Evolutionary conservation across 2,888 invertebrate species (phyloP), one percentile per base, ranked within the genome.

Genomic region (Diloba caeruleocephala): DNA sequence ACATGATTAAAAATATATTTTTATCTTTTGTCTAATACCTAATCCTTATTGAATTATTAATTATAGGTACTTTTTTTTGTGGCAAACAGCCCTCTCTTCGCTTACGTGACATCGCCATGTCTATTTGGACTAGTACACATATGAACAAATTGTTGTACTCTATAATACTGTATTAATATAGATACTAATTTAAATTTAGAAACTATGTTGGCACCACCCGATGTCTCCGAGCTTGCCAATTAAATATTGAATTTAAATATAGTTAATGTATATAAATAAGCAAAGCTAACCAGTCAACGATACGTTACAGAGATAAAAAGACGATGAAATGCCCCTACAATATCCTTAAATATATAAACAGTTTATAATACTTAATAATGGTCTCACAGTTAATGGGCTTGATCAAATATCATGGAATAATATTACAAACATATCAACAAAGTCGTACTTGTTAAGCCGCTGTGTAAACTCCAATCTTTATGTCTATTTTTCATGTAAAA

Each of bases 381-480:
- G 17, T 33, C 38, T 17, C 34, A 26, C 23, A 43, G 49, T 45
- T 23, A 41, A 41, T 44, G 29, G 32, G 50, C 36, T 39, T 23
- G 31, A 51, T 61, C 44, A 51, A 41, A 50, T 43, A 26, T 32
- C 23, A 28, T 33, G 17, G 15, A 61, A 60, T 50, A 50, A 32
- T 29, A 29, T 44, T 28, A 41, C 6, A 44, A 44, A 42, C 36
- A 13, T 17, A 31, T 39, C 37, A 37, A 42, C 31, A 19, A n/a
- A 45, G 28, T 9, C 12, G 28, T 43, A 46, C 29, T 32, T 54
- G 44, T 60, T 46, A 71, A 51, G 42, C 58, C 26, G 34, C 53
- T 43, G 69, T 66, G 67, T 76, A 76, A 75, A 75, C 57, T 62
- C 26, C 38, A 50, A 74, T 65, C 49, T 76, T 71, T 74, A 78